Evolutionary conservation across 2,888 invertebrate genomes (phyloP).

Genomic region (Ganaspis brasiliensis): DNA sequence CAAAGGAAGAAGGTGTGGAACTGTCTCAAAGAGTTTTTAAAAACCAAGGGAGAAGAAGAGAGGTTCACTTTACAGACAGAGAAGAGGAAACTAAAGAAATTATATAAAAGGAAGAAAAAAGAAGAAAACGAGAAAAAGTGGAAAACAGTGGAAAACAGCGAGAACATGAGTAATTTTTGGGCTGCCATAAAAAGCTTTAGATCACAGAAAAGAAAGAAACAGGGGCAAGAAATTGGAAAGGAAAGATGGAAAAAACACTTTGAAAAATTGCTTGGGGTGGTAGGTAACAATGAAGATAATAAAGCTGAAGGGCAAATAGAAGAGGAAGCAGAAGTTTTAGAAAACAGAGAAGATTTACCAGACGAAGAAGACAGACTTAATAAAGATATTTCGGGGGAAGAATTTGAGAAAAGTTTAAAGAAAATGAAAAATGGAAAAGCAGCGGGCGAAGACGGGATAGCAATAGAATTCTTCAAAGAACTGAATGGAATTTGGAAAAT

Average conservation of each 20-base stretch:
- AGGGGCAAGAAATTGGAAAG: background rate
- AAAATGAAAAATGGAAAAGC: slow-evolving; percentile 41
- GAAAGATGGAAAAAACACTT: background rate
- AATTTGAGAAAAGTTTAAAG: background rate
- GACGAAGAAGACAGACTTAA: background rate
- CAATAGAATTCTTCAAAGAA: slow-evolving; percentile 21
- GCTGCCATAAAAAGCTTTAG: background rate
- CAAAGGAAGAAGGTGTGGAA: background rate
- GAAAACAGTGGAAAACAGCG: background rate
- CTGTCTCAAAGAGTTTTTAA: background rate
- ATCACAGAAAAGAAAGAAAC: background rate
- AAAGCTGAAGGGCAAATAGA: background rate
- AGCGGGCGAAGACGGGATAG: slow-evolving; percentile 39
- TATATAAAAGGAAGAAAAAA: background rate
- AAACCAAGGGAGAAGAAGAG: background rate
- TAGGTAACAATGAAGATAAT: no score
- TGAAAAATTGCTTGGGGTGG: background rate
- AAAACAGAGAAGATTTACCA: background rate
- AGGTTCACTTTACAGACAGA: background rate
- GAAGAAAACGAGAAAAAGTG: background rate
- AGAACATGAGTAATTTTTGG: background rate
- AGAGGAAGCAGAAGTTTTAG: background rate
- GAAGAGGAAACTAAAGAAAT: background rate
- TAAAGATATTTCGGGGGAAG: background rate
- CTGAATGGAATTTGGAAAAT: background rate